Conservation (phyloP, 2,113 vertebrate genomes). For the Antechinus flavipes region DNA sequence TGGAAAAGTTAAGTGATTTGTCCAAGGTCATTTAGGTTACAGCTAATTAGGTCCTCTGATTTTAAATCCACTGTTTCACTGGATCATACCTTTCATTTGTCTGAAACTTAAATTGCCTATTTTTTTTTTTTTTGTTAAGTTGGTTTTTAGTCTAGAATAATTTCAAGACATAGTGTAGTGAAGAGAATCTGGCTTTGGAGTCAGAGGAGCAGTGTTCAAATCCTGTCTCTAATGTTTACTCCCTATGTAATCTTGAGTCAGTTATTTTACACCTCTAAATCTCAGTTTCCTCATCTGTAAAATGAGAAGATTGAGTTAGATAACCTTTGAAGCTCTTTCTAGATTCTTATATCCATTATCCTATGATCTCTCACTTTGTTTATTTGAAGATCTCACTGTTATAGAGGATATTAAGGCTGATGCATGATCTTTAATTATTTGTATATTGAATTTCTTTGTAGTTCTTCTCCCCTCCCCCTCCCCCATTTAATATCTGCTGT, state of each 20-base stretch:
- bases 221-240: neutral
- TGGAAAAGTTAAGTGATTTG: neutral
- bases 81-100: neutral
- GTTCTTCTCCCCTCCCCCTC: neutral
- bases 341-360: neutral
- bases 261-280: neutral
- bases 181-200: neutral
- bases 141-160: neutral
- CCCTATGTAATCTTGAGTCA: neutral
- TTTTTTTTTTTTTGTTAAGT: neutral
- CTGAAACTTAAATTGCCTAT: neutral
- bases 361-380: neutral
- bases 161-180: neutral
- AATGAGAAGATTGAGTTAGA: neutral
- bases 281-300: neutral
- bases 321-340: neutral
- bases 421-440: neutral
- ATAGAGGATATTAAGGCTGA: neutral
- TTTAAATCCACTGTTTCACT: neutral
- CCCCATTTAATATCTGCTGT: neutral
- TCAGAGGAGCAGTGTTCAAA: neutral
- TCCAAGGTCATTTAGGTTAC: neutral
- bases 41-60: neutral
- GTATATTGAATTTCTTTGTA: neutral
- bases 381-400: constrained; percentile 34